phyloP scores from a whole-genome alignment of 2,888 invertebrate species.

The Sinelater perroti region DNA sequence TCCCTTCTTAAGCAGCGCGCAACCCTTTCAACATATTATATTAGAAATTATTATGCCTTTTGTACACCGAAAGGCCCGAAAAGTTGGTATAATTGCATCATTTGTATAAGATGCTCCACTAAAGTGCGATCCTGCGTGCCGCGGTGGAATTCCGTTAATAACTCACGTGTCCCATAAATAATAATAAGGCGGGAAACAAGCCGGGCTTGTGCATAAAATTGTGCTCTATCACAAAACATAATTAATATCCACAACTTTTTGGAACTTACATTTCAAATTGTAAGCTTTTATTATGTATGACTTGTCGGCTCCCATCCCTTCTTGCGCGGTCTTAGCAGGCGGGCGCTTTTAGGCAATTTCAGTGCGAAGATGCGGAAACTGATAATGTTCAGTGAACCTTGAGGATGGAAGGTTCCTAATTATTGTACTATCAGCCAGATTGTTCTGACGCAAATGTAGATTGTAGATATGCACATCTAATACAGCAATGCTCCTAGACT shows the following conservation, averaged over 20 bases:
- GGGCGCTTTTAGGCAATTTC: too few relatives aligned
- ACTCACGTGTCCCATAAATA: slow-evolving; percentile 21
- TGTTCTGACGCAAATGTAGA: slow-evolving; percentile 36
- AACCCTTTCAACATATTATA: slow-evolving; percentile 21
- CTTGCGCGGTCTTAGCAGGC: too few relatives aligned
- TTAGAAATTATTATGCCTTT: slow-evolving; percentile 27
- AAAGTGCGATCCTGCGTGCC: slow-evolving; percentile 15
- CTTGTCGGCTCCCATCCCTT: slow-evolving; percentile 1
- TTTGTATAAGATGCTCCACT: slow-evolving; percentile 11
- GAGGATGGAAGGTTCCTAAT: slow-evolving; percentile 36
- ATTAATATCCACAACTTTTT: slow-evolving; percentile 17
- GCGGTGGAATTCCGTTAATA: slow-evolving; percentile 15
- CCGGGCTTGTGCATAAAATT: slow-evolving; percentile 17
- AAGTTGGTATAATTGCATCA: slow-evolving; percentile 19
- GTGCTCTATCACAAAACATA: slow-evolving; percentile 18
- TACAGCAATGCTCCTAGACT: slow-evolving; percentile 10
- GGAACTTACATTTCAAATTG: slow-evolving; percentile 8
- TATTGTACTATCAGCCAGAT: slow-evolving; percentile 35
- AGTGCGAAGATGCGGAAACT: slow-evolving; percentile 30
- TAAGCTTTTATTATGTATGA: background rate
- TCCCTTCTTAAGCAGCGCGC: slow-evolving; percentile 8
- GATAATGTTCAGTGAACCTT: slow-evolving; percentile 35
- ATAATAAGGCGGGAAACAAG: slow-evolving; percentile 14
- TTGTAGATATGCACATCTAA: slow-evolving; percentile 31
- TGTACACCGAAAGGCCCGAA: slow-evolving; percentile 19